Evolutionary conservation across 2,888 invertebrate genomes (phyloP), one percentile per base, ranked within the genome.

Genomic region (Charanyca ferruginea): DNA sequence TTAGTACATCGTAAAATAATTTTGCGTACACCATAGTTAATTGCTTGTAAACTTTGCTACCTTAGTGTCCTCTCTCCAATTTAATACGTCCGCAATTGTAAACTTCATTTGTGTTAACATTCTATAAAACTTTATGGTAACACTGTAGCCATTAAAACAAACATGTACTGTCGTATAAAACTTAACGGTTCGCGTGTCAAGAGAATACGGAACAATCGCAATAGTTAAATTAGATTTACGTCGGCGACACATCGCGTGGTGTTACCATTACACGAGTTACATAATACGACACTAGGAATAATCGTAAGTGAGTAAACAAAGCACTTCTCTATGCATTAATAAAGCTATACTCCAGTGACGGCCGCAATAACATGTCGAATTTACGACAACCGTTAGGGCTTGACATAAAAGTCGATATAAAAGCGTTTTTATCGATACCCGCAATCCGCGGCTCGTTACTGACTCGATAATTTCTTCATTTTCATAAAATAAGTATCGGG

Each of bases 401-500:
- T 82, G 79, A 85, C 88, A 89, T 93, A 90, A 93, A 93, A 88
- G 86, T 89, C 91, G 89, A 91, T 90, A 89, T 89, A 87, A 90
- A 88, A 78, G 83, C 83, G 83, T 90, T 93, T 93, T 93, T 93
- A 93, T 93, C 92, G 92, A 90, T 87, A 88, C 87, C 74, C 71
- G 85, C 88, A 87, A 85, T 88, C 89, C 87, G 79, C 88, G 79
- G 84, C 89, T 92, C 91, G 88, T 91, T 91, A 90, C 85, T 63
- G 76, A 68, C 72, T 74, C 81, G 87, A 89, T 92, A 90, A 93
- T 93, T 91, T 93, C 94, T 93, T 93, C 87, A 94, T 93, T 90
- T 89, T 90, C 85, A 86, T 87, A 87, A 81, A 77, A 74, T 66
- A 73, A 80, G 76, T 80, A 75, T 83, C 75, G 78, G 69, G 66